Evolutionary conservation across 2,888 invertebrate genomes (phyloP).

Genomic region (Melipona beecheii): DNA sequence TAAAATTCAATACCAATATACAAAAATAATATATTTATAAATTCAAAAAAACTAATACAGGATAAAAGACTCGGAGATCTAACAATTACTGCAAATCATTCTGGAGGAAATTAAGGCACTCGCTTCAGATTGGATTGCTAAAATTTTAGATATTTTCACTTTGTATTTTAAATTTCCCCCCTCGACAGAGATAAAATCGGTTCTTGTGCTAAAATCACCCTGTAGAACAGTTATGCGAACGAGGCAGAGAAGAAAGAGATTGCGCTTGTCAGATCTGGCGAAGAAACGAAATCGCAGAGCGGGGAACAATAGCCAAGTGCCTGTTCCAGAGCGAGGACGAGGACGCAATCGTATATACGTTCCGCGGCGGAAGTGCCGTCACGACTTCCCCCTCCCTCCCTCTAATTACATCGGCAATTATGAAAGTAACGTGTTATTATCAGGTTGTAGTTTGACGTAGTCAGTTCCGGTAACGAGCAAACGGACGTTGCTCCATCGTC

Average conservation of each 20-base stretch:
- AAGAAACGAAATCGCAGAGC: neutral
- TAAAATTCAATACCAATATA: too few species aligned
- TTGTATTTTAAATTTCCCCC: too few species aligned
- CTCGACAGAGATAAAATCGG: too few species aligned
- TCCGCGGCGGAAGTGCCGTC: slow-evolving; percentile 46
- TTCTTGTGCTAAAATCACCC: too few species aligned
- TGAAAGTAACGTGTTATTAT: slow-evolving; percentile 67
- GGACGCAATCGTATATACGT: slow-evolving; percentile 15
- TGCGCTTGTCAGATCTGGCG: neutral
- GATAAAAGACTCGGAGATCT: too few species aligned
- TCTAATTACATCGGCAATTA: slow-evolving; percentile 75
- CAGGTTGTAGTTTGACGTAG: slow-evolving; percentile 58
- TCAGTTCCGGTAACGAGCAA: slow-evolving; percentile 61
- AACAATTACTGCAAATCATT: too few species aligned
- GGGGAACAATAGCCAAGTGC: slow-evolving; percentile 1
- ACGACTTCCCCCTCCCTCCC: slow-evolving; percentile 50
- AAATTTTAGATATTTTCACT: too few species aligned
- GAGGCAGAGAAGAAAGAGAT: neutral
- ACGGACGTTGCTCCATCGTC: slow-evolving; percentile 63
- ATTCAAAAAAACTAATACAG: too few species aligned
- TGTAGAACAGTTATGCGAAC: too few species aligned
- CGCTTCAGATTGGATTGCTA: too few species aligned
- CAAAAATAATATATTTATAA: too few species aligned
- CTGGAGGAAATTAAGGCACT: too few species aligned
- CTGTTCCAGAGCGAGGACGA: slow-evolving; percentile 6